phyloP scores from a whole-genome alignment of 1,140 invertebrate genomes.

The Brachionus manjavacas region DNA sequence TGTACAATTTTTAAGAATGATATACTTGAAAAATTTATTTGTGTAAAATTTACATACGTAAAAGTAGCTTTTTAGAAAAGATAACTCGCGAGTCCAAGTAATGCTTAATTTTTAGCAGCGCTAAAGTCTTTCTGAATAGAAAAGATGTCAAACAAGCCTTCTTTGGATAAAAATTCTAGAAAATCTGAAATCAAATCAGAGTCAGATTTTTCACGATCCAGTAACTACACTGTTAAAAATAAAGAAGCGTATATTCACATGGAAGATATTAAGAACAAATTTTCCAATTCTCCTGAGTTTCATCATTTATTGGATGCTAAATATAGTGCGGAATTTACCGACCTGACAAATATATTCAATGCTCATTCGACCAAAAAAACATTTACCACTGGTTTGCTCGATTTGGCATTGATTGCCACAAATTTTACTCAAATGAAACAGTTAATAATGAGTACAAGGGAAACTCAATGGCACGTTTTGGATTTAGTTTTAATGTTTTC shows the following conservation, averaged over 20 bases:
- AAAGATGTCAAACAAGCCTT: background rate
- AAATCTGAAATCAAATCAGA: constrained; percentile 18
- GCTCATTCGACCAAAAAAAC: constrained; percentile 34
- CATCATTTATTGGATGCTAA: background rate
- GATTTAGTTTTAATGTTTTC: constrained; percentile 39
- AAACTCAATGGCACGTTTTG: constrained; percentile 12
- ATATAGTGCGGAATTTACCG: background rate
- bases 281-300: background rate
- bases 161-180: background rate
- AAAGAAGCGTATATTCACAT: constrained; percentile 25
- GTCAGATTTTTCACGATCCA: background rate
- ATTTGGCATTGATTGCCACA: constrained; percentile 32
- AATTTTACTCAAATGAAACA: constrained; percentile 43
- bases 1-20: background rate
- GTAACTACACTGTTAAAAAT: background rate
- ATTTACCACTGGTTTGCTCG: constrained; percentile 36
- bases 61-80: background rate
- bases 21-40: background rate
- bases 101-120: background rate
- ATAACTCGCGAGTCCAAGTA: background rate
- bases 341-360: constrained; percentile 15
- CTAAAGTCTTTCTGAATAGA: background rate
- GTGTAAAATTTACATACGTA: background rate
- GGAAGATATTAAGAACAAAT: background rate
- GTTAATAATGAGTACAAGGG: background rate